Evolutionary conservation across 2,113 vertebrate genomes (phyloP).

Genomic region (Stegastes partitus): DNA sequence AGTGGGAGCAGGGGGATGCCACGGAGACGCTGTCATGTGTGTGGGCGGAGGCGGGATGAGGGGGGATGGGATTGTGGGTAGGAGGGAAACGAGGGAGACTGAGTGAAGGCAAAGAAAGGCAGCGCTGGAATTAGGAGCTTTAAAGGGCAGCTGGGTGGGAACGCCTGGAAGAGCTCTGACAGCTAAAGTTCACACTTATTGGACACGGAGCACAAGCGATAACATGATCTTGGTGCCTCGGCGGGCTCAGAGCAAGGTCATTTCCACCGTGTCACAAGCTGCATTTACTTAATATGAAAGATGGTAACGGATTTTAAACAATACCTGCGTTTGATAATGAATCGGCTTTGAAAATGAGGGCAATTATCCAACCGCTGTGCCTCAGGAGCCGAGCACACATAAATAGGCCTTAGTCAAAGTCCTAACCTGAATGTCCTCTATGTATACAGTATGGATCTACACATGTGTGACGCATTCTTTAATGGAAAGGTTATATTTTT

Average conservation of each 20-base stretch:
- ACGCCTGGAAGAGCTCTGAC: conserved; percentile 7
- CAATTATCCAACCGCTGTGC: background rate
- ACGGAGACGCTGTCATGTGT: conserved; percentile 38
- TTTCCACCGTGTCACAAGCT: background rate
- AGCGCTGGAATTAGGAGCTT: background rate
- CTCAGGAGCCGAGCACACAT: too few species aligned
- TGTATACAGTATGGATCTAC: background rate
- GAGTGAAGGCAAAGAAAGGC: conserved; percentile 1
- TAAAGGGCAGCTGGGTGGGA: conserved; percentile 32
- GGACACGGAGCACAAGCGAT: background rate
- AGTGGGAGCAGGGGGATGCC: conserved; percentile 41
- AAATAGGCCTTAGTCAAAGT: conserved; percentile 1
- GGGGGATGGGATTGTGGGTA: background rate
- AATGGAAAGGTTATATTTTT: background rate
- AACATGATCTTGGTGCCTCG: conserved; percentile 8
- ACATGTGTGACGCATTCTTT: background rate
- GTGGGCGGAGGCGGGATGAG: conserved; percentile 31
- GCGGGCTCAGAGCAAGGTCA: background rate
- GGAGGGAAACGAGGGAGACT: background rate
- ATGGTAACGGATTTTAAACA: background rate
- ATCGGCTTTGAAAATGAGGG: background rate
- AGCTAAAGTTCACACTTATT: conserved; percentile 14
- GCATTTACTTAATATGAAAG: background rate
- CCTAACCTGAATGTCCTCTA: conserved; percentile 16
- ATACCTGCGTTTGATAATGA: background rate